Evolutionary conservation across 2,113 vertebrate genomes (phyloP).

Genomic region (Alligator sinensis): DNA sequence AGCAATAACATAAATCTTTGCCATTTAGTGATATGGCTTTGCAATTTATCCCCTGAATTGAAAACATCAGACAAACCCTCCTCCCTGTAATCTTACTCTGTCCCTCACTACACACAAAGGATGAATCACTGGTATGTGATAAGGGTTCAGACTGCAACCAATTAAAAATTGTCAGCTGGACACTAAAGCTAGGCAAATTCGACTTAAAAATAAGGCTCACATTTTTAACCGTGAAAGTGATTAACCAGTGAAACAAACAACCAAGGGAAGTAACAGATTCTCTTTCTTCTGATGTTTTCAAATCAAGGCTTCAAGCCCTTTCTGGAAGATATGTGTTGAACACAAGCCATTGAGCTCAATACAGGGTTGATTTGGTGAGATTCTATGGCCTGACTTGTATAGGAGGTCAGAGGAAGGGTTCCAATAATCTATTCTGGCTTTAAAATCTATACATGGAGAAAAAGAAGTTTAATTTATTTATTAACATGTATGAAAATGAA

Average conservation of each 20-base stretch:
- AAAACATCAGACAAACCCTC: background rate
- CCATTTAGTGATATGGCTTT: background rate
- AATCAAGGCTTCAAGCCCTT: background rate
- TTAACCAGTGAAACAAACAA: background rate
- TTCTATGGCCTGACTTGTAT: background rate
- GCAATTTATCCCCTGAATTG: background rate
- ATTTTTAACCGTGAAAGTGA: background rate
- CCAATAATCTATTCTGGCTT: background rate
- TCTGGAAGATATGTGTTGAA: background rate
- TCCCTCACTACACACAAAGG: background rate
- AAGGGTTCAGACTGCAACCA: background rate
- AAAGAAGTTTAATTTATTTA: background rate
- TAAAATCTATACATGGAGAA: background rate
- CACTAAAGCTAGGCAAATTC: background rate
- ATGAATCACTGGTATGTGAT: background rate
- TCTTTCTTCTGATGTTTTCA: background rate
- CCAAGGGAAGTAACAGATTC: background rate
- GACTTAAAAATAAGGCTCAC: background rate
- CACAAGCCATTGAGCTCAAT: background rate
- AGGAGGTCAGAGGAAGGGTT: background rate
- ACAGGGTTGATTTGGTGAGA: background rate
- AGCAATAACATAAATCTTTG: background rate
- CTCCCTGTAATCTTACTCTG: background rate
- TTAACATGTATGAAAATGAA: background rate
- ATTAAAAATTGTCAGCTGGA: background rate